These are phyloP conservation scores for Hermodice carunculata DNA, from an alignment of 2,888 invertebrate species.

Conservation along the genomic window DNA sequence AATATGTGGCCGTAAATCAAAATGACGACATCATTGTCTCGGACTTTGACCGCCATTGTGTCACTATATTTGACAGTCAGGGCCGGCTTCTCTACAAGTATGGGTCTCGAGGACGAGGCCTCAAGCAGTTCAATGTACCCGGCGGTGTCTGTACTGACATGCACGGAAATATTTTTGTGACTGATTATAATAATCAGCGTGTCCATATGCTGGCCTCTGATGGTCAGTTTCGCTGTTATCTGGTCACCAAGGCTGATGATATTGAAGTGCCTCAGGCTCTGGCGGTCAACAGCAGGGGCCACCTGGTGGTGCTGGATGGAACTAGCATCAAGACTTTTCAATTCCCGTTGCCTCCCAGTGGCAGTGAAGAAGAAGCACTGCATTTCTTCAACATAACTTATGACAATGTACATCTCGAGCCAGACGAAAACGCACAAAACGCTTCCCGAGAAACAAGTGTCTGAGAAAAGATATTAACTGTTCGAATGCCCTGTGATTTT, in stretches of 20 bases:
- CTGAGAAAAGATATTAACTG: too few species aligned
- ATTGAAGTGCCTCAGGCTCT: slow-evolving; percentile 26
- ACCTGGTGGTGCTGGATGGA: slow-evolving; percentile 33
- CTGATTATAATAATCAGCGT: slow-evolving; percentile 31
- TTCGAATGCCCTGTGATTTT: too few species aligned
- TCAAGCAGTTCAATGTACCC: slow-evolving; percentile 56
- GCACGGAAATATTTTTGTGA: slow-evolving; percentile 27
- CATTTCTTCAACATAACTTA: slow-evolving; percentile 14
- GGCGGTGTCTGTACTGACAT: slow-evolving; percentile 59
- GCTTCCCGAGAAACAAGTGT: too few species aligned
- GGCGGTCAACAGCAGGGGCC: slow-evolving; percentile 21
- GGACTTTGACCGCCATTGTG: slow-evolving; percentile 61
- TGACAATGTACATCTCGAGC: too few species aligned
- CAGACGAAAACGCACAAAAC: too few species aligned
- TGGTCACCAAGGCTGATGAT: slow-evolving; percentile 8
- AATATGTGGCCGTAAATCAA: slow-evolving; percentile 56
- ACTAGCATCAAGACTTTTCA: slow-evolving; percentile 28
- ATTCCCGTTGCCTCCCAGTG: not conserved
- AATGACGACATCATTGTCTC: slow-evolving; percentile 60
- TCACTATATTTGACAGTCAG: slow-evolving; percentile 51
- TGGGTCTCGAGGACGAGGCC: slow-evolving; percentile 53
- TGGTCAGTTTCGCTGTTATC: slow-evolving; percentile 24
- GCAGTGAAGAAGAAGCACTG: not conserved
- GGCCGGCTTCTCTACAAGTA: slow-evolving; percentile 51
- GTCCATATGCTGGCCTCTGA: slow-evolving; percentile 18